These are phyloP conservation scores for Callyntrura sp. DNA, from an alignment of 2,888 invertebrate species.

Conservation along the genomic window DNA sequence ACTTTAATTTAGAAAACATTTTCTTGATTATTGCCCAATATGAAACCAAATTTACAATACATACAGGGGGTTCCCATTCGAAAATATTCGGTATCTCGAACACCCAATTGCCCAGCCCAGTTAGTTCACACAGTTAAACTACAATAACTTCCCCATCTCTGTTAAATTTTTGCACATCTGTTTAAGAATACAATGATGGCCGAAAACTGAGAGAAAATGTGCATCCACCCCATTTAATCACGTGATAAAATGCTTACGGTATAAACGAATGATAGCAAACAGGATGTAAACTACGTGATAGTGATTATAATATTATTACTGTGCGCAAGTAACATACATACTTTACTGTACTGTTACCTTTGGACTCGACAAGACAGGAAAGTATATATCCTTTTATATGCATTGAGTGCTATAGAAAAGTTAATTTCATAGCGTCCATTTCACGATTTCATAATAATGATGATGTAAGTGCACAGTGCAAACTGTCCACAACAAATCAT, in stretches of 20 bases:
- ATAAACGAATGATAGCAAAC: conserved; percentile 24
- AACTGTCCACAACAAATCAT: no score
- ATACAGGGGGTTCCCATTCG: no score
- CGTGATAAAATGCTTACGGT: background rate
- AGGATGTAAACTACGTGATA: conserved; percentile 22
- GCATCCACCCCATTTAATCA: background rate
- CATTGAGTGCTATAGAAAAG: background rate
- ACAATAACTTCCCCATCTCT: background rate
- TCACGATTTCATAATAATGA: background rate
- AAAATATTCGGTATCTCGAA: conserved; percentile 7
- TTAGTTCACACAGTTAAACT: no score
- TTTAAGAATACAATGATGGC: no score
- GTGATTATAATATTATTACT: background rate
- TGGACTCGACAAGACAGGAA: background rate
- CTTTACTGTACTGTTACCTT: background rate
- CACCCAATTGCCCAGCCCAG: no score
- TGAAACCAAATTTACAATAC: no score
- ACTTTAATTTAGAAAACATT: no score
- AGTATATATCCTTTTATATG: background rate
- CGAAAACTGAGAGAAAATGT: background rate
- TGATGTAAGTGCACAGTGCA: background rate
- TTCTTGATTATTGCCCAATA: no score
- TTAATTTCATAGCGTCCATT: no score
- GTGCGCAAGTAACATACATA: background rate
- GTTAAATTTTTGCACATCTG: conserved; percentile 1